A percentile compares a stretch with the other conserved stretches of the same genome.
Evolutionary conservation across 2,888 invertebrate genomes (phyloP).

Genomic region (Atherix ibis): DNA sequence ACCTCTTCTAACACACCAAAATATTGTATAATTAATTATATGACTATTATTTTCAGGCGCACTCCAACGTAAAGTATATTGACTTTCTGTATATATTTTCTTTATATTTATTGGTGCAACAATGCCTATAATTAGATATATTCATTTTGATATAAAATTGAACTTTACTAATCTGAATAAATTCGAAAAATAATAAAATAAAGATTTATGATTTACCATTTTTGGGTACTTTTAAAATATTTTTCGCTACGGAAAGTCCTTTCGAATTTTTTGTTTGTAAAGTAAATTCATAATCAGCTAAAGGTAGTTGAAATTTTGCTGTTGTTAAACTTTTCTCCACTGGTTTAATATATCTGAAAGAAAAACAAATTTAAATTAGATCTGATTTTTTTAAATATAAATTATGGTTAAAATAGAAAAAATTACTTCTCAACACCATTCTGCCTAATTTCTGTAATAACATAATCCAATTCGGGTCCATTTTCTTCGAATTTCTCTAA

Average conservation of each 20-base stretch:
- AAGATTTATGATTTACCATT: neutral
- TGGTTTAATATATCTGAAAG: constrained; percentile 1
- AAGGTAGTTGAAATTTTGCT: constrained; percentile 6
- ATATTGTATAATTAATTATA: constrained; percentile 61
- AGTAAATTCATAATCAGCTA: constrained; percentile 24
- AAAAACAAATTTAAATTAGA: neutral
- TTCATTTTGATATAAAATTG: neutral
- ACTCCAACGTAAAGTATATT: constrained; percentile 62
- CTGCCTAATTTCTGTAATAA: constrained; percentile 32
- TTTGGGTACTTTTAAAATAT: constrained; percentile 1
- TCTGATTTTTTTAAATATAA: neutral
- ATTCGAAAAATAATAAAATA: neutral
- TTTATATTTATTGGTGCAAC: constrained; percentile 44
- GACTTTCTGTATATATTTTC: constrained; percentile 55
- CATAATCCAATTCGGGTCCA: constrained; percentile 58
- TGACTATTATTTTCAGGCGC: constrained; percentile 31
- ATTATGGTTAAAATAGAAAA: too few species aligned
- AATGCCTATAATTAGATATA: constrained; percentile 2
- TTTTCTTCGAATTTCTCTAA: constrained; percentile 51
- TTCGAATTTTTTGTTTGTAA: constrained; percentile 36
- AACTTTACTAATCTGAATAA: neutral
- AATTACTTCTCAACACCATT: constrained; percentile 20
- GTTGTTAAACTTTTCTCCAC: constrained; percentile 3
- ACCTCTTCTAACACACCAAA: constrained; percentile 52
- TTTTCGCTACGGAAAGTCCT: constrained; percentile 1